Base-by-base conservation (phyloP, 2,797 vertebrate genomes). In the Sebastes diploproa region DNA sequence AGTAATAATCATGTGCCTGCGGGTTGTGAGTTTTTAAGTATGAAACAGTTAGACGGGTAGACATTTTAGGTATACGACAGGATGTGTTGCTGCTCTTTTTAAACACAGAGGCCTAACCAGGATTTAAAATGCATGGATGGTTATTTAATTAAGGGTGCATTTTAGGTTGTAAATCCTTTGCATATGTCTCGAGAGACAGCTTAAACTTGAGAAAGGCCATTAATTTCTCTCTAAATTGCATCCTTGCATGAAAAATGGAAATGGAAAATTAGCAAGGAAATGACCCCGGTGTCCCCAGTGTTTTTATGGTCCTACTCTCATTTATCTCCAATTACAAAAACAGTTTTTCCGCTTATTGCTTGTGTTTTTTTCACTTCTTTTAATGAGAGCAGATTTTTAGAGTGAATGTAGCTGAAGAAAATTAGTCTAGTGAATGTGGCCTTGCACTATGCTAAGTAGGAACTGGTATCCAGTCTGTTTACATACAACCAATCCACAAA, bases 181-280 rank as follows among this genome's bases (percentile, higher is more conserved):
- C 20, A 72, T 65, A 34, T 66, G 73, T 23, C 80, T 76, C 58
- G 11, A 54, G 65, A 79, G 71, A 72, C 67, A 3, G 38, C 13
- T 83, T 70, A 50, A 65, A 66, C 2, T 14, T 75, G 6, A 74
- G 30, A 42, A 62, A 65, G 56, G 18, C 32, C 46, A 75, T 77
- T 79, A 4, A 83, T 82, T 80, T 77, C 30, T 7, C 61, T 64
- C 55, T 86, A 68, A 78, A 81, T 73, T 76, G 69, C 56, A 73
- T 65, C 69, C 76, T 71, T 85, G 72, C 46, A 80, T 87, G 71
- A 85, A 80, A 74, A 85, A 73, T 72, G 52, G 55, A 86, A 88
- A 85, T 72, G 23, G 56, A 64, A 78, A 84, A 82, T 88, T 78
- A 82, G 20, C 11, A 72, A 25, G 75, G 75, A 82, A 84, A 80